Evolutionary conservation across 2,113 vertebrate species (phyloP).

Genomic region (Phocoena phocoena): DNA sequence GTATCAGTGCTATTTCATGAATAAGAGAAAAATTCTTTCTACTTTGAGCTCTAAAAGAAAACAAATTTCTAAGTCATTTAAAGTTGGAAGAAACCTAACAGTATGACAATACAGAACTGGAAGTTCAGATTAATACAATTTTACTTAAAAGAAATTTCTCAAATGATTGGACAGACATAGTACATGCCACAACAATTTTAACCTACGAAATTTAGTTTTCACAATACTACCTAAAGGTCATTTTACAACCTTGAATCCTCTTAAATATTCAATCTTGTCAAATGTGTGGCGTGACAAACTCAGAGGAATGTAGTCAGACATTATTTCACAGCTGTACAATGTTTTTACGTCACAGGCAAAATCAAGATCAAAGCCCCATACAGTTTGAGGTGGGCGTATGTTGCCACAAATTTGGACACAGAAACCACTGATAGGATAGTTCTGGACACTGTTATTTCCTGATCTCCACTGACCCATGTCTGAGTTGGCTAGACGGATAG

Average conservation of each 20-base stretch:
- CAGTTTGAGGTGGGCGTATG: not conserved
- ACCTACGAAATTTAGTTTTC: not conserved
- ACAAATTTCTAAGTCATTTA: constrained; percentile 23
- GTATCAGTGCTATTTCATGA: not conserved
- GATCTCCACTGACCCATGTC: not conserved
- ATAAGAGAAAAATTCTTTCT: not conserved
- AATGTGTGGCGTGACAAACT: not conserved
- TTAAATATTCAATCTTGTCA: not conserved
- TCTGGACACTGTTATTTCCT: constrained; percentile 14
- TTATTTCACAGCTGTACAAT: not conserved
- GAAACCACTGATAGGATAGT: not conserved
- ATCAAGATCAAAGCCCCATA: not conserved
- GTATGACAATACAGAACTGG: not conserved
- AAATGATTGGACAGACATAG: not conserved
- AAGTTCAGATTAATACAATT: not conserved
- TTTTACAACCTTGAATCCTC: not conserved
- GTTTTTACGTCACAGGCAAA: not conserved
- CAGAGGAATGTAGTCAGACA: constrained; percentile 36
- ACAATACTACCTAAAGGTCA: not conserved
- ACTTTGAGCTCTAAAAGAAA: constrained; percentile 31
- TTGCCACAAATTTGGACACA: not conserved
- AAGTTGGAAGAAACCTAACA: not conserved
- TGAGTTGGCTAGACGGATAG: not conserved
- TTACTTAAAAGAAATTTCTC: not conserved
- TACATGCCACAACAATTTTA: not conserved